These are phyloP conservation scores for Scaptomyza caliginosa DNA, from an alignment of 2,888 invertebrate genomes.

Conservation along the genomic window DNA sequence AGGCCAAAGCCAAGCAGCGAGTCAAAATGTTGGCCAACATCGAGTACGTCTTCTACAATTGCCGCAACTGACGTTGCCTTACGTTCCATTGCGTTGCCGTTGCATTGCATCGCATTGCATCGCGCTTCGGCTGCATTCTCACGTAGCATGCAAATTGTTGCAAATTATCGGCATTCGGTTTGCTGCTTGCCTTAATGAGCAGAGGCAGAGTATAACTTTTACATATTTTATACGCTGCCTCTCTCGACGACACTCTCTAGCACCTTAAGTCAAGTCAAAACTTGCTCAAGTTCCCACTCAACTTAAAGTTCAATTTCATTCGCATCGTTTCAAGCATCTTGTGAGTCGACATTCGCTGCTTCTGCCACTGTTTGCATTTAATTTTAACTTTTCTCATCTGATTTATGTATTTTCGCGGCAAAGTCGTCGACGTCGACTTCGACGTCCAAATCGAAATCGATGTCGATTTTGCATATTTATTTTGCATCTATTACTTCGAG, in stretches of 20 bases:
- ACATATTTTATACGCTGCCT: too few species aligned
- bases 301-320: conserved; percentile 52
- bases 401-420: conserved; percentile 71
- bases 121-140: conserved; percentile 38
- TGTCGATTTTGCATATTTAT: conserved; percentile 72
- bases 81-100: not conserved
- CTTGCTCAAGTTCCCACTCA: not conserved
- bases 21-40: conserved; percentile 25
- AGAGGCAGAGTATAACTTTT: conserved; percentile 5
- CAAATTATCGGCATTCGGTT: conserved; percentile 65
- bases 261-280: not conserved
- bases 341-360: not conserved
- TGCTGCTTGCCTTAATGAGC: conserved; percentile 63
- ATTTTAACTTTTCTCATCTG: conserved; percentile 69
- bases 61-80: not conserved
- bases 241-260: too few species aligned
- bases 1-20: not conserved
- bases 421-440: not conserved
- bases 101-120: conserved; percentile 22
- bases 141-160: conserved; percentile 73
- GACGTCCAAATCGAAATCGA: conserved; percentile 3
- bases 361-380: conserved; percentile 72
- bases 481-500: conserved; percentile 64
- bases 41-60: not conserved
- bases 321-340: not conserved